Evolutionary conservation across 2,113 vertebrate genomes (phyloP).

Genomic region (Origma solitaria): DNA sequence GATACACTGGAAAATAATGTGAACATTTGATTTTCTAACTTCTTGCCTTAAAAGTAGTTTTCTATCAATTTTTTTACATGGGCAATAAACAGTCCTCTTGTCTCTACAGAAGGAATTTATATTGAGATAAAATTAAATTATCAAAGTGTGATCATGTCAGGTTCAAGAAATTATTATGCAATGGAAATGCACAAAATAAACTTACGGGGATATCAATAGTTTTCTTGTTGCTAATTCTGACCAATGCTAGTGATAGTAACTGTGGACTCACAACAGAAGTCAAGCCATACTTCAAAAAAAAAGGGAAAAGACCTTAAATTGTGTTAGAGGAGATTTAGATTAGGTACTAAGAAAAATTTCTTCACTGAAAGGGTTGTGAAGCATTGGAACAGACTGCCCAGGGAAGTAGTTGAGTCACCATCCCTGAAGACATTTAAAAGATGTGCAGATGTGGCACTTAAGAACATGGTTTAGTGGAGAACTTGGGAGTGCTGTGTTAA

Average conservation of each 20-base stretch:
- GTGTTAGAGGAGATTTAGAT: not conserved
- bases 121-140: not conserved
- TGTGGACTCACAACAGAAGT: not conserved
- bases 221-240: not conserved
- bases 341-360: not conserved
- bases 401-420: not conserved
- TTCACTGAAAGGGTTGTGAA: not conserved
- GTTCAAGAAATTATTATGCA: not conserved
- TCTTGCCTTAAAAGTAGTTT: not conserved
- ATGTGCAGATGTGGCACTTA: accelerated
- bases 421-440: not conserved
- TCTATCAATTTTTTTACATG: not conserved
- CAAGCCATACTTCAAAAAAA: not conserved
- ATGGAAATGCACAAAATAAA: not conserved
- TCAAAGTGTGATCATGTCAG: not conserved
- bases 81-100: not conserved
- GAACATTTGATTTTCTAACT: not conserved
- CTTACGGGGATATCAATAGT: not conserved
- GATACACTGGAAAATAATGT: not conserved
- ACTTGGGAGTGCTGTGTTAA: not conserved
- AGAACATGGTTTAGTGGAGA: not conserved
- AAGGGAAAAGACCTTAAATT: not conserved
- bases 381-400: not conserved
- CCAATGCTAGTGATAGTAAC: not conserved
- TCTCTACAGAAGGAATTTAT: not conserved